phyloP scores from a whole-genome alignment of 2,113 vertebrate genomes.

The Triplophysa tibetana region DNA sequence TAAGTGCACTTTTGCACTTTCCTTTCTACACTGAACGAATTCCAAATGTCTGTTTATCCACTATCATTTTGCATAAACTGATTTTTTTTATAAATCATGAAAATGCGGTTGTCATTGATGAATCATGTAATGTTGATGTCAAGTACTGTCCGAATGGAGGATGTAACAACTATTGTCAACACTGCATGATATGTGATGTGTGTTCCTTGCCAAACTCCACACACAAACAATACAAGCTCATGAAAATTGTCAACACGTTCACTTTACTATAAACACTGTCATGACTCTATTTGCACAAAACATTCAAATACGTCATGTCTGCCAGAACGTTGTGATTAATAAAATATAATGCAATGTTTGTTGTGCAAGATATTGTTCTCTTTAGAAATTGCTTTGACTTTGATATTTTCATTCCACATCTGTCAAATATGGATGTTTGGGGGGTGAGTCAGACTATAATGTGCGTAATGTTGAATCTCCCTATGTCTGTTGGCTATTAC shows the following conservation, averaged over 20 bases:
- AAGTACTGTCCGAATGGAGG: background rate
- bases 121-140: background rate
- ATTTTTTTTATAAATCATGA: slow-evolving; percentile 8
- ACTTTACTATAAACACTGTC: slow-evolving; percentile 24
- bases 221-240: slow-evolving; percentile 26
- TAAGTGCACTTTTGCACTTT: too few species aligned
- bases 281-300: slow-evolving; percentile 17
- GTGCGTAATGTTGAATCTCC: background rate
- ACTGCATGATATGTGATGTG: slow-evolving; percentile 12
- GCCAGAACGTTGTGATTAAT: slow-evolving; percentile 25
- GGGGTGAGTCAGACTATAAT: background rate
- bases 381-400: background rate
- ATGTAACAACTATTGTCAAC: slow-evolving; percentile 5
- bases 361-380: slow-evolving; percentile 4
- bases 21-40: too few species aligned
- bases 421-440: background rate
- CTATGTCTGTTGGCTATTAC: background rate
- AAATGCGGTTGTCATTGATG: slow-evolving; percentile 2
- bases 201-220: slow-evolving; percentile 23
- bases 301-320: slow-evolving; percentile 8
- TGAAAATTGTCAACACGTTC: slow-evolving; percentile 7
- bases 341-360: slow-evolving; percentile 20
- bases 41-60: too few species aligned
- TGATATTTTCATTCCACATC: background rate
- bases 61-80: background rate